Evolutionary conservation across 2,888 invertebrate species (phyloP), one percentile per base, ranked within the genome.

Genomic region (Drosophila trichaetosa): DNA sequence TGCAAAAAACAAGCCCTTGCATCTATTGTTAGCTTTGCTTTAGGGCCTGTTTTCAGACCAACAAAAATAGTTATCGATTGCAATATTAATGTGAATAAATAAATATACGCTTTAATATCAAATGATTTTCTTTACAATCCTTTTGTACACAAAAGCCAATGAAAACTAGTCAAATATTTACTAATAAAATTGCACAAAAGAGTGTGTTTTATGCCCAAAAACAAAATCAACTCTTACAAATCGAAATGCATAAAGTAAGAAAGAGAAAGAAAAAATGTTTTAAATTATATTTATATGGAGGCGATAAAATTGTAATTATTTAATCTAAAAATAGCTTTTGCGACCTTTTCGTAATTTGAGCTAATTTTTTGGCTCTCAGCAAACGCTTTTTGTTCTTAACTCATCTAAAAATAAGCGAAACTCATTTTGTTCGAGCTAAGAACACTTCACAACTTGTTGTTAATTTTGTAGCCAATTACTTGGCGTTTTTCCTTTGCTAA

Each of bases 331-430:
- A 5, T 2, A 16, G 34, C 13, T 13, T 13, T 34, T 13, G 34
- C 34, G 4, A 34, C 13, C 13, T 34, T 34, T 16, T 16, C 0
- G 10, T 31, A 0, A 31, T 31, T 0, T 6, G 2, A 13, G 16
- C 16, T 6, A 16, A 16, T 16, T 36, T 0, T 0, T 7, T n/a
- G n/a, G 1, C 0, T 10, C n/a, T 40, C 38, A 18, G 3, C 8
- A 38, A 0, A n/a, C 6, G 0, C 18, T 3, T 7, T 16, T 10
- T n/a, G 4, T 4, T 40, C 8, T n/a, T 40, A 4, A 10, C 7
- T 38, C 4, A 8, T 0, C 8, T 31, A 7, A n/a, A n/a, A n/a
- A n/a, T n/a, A n/a, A n/a, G n/a, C n/a, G n/a, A n/a, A n/a, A n/a
- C n/a, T n/a, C n/a, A n/a, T n/a, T n/a, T n/a, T n/a, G n/a, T n/a